Evolutionary conservation across 2,113 vertebrate species (phyloP), one percentile per base, ranked within the genome.

Genomic region (Semnornis frantzii): DNA sequence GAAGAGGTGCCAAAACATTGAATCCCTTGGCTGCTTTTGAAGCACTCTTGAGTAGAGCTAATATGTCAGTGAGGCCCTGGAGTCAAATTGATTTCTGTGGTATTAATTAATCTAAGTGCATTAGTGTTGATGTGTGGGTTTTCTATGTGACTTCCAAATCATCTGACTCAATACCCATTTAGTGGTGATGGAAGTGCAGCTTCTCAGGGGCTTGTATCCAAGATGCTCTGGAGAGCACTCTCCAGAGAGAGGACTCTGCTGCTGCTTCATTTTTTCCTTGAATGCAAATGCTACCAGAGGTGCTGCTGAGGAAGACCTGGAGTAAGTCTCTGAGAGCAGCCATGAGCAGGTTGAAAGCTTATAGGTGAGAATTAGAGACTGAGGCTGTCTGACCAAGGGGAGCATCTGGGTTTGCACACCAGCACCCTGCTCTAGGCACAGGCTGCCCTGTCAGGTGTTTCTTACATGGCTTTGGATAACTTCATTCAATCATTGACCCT

Each of bases 41-140:
- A 84, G 39, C 64, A 57, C 64, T 72, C 72, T 78, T 90, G 65
- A 78, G 46, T 81, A 84, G 78, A 92, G 18, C 31, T 84, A 62
- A 62, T 54, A 44, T 90, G 83, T 86, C 81, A 84, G 10, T 63
- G 62, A 65, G 33, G 39, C 39, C 73, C 48, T 75, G 57, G 70
- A 82, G 37, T 65, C 68, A 14, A 86, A 62, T 84, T 93, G 34
- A 81, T 93, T 90, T 87, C 70, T 76, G n/a, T 60, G 72, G 34
- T 39, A 89, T 89, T 92, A 95, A 90, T 88, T 93, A 93, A 92
- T 94, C 44, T 87, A 70, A 95, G 84, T 87, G 83, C 63, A 79
- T 59, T 82, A 68, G 87, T 89, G 76, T 25, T 82, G 64, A 5
- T 70, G 68, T 69, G 82, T 55, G 77, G 42, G 3, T 33, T 85